These are phyloP conservation scores for Coilia nasus DNA, from an alignment of 2,797 vertebrate genomes.

Conservation along the genomic window DNA sequence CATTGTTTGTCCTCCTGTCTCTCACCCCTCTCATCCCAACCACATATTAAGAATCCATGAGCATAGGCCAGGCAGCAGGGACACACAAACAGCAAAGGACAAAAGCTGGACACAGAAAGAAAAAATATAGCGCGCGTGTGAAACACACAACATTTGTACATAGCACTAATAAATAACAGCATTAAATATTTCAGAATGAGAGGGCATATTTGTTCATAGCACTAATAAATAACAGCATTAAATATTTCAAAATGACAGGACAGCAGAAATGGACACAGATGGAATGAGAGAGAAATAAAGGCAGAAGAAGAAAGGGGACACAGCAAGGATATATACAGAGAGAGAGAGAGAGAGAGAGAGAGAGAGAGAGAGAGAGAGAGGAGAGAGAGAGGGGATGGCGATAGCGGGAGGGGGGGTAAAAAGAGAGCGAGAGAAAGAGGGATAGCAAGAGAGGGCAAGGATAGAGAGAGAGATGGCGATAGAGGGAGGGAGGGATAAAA, in stretches of 20 bases:
- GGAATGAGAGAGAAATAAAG: not conserved
- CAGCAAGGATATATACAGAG: not conserved
- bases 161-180: not conserved
- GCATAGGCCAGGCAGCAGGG: not conserved
- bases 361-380: too few relatives aligned
- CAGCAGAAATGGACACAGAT: not conserved
- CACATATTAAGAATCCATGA: conserved; percentile 8
- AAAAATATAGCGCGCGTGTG: not conserved
- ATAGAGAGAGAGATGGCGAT: too few relatives aligned
- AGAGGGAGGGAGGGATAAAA: too few relatives aligned
- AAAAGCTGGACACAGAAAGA: not conserved
- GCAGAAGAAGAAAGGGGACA: not conserved
- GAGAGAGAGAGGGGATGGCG: too few relatives aligned
- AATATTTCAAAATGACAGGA: not conserved
- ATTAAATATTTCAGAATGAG: not conserved
- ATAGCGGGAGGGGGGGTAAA: not conserved
- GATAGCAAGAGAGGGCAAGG: too few relatives aligned
- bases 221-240: not conserved
- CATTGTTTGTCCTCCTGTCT: not conserved
- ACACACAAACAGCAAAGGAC: not conserved
- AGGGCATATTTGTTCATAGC: not conserved
- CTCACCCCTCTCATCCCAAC: not conserved
- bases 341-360: too few relatives aligned
- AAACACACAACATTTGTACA: not conserved
- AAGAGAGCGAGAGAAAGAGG: too few relatives aligned